These are phyloP conservation scores for Gonatopus flavifemur DNA, from an alignment of 1,140 invertebrate genomes.

Conservation along the genomic window DNA sequence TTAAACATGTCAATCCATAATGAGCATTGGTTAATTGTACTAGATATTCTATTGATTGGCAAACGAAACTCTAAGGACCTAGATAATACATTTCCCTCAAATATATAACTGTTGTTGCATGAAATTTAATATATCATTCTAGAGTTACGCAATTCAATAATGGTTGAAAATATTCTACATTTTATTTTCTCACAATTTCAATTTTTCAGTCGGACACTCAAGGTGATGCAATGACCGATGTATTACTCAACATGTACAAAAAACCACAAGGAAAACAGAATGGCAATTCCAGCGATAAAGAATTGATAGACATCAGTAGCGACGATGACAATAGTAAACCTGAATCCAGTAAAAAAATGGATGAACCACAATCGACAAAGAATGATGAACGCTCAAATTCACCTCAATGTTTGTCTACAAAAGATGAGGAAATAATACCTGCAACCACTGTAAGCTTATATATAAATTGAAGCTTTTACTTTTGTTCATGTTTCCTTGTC, in stretches of 20 bases:
- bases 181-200: constrained; percentile 15
- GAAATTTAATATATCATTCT: not conserved
- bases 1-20: too few relatives aligned
- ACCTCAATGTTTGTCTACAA: not conserved
- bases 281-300: constrained; percentile 55
- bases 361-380: too few relatives aligned
- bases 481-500: too few relatives aligned
- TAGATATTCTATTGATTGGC: too few relatives aligned
- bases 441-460: not conserved
- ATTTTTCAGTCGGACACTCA: constrained; percentile 40
- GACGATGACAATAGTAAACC: constrained; percentile 49
- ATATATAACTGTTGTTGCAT: not conserved
- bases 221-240: constrained; percentile 27
- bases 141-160: too few relatives aligned
- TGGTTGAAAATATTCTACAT: constrained; percentile 4
- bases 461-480: not conserved
- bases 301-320: constrained; percentile 58
- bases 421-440: not conserved
- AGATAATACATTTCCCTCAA: not conserved
- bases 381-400: not conserved
- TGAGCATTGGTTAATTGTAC: too few relatives aligned
- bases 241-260: constrained; percentile 46
- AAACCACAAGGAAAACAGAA: constrained; percentile 40
- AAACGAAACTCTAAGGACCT: not conserved
- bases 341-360: constrained; percentile 17